These are phyloP conservation scores for Borostomias antarcticus DNA, from an alignment of 2,797 vertebrate genomes.

Conservation along the genomic window DNA sequence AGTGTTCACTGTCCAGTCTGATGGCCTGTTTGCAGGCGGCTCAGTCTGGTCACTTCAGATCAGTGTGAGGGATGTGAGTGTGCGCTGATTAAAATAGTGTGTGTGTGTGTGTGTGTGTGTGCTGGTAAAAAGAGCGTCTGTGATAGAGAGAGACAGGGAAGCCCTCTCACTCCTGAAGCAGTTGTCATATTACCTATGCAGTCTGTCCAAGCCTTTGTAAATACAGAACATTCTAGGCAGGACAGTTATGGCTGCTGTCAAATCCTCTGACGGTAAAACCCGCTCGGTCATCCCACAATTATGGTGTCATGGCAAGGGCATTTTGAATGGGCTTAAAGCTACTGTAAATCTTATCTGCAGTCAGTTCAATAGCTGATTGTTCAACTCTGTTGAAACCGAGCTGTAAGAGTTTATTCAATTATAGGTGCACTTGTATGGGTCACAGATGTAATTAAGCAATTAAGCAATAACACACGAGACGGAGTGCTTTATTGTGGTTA, in stretches of 20 bases:
- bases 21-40: slow-evolving; percentile 86
- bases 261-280: not conserved
- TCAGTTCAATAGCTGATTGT: too few relatives aligned
- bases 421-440: too few relatives aligned
- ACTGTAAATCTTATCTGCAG: too few relatives aligned
- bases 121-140: slow-evolving; percentile 19
- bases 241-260: not conserved
- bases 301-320: too few relatives aligned
- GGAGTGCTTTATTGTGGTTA: too few relatives aligned
- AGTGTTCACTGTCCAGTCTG: slow-evolving; percentile 73
- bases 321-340: too few relatives aligned
- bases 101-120: not conserved
- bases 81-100: slow-evolving; percentile 8
- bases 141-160: slow-evolving; percentile 23
- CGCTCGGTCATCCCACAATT: not conserved
- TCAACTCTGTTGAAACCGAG: too few relatives aligned
- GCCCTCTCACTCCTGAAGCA: slow-evolving; percentile 1
- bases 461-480: too few relatives aligned
- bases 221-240: not conserved
- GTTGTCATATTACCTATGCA: slow-evolving; percentile 55
- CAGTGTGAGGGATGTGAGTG: slow-evolving; percentile 70
- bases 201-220: slow-evolving; percentile 28
- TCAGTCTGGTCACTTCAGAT: slow-evolving; percentile 80
- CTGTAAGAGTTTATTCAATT: too few relatives aligned
- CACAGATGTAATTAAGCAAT: too few relatives aligned